Conservation (phyloP, 2,888 invertebrate species). For the Melanophora roralis region DNA sequence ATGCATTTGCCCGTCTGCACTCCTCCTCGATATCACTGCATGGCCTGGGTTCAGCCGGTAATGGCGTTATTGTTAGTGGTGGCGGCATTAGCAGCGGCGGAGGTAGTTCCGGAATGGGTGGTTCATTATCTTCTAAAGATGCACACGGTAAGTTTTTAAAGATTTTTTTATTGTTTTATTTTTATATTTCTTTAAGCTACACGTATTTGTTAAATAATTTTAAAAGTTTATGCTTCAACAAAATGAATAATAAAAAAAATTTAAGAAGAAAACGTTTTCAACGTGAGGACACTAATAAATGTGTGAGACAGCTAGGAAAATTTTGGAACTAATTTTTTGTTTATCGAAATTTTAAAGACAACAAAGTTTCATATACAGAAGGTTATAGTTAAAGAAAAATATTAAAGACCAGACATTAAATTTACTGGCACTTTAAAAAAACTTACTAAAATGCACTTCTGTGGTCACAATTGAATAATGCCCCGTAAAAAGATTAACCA, state of each 20-base stretch:
- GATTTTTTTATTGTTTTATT: not conserved
- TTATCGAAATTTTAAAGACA: no score
- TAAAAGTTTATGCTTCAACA: conserved; percentile 30
- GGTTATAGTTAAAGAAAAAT: no score
- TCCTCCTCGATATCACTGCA: conserved; percentile 67
- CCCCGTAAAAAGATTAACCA: no score
- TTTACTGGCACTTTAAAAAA: no score
- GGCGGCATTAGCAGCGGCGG: conserved; percentile 50
- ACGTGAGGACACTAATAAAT: no score
- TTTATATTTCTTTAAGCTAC: not conserved
- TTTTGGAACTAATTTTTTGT: no score
- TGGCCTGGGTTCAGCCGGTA: conserved; percentile 57
- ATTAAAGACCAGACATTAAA: no score
- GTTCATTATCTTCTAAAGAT: conserved; percentile 71
- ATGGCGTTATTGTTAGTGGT: conserved; percentile 50
- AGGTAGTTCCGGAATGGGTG: conserved; percentile 63
- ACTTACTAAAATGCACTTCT: no score
- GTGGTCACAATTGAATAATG: no score
- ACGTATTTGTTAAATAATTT: conserved; percentile 40
- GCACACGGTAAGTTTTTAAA: conserved; percentile 73
- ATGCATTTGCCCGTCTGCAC: conserved; percentile 71
- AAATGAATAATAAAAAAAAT: conserved; percentile 6
- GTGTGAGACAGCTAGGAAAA: no score
- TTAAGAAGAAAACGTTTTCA: not conserved
- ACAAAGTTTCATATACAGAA: no score